Conservation (phyloP, 2,888 invertebrate species). For the Helicoverpa assulta region DNA sequence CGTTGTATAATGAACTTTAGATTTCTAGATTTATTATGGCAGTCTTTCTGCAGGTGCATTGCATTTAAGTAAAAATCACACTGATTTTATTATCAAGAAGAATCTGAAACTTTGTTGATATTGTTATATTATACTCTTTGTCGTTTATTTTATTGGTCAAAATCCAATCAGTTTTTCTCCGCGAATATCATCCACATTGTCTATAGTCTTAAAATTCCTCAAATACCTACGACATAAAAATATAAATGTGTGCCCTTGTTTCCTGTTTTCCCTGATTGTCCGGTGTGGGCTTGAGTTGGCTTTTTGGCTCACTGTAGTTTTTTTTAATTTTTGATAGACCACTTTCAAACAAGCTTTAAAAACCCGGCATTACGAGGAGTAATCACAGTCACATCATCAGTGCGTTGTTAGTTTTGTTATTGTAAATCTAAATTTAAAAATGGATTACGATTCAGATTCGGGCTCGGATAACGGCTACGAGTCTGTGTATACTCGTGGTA, state of each 20-base stretch:
- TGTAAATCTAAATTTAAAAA: slow-evolving; percentile 13
- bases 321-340: neutral
- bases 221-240: neutral
- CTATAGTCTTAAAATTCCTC: slow-evolving; percentile 46
- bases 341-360: neutral
- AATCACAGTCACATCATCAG: neutral
- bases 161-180: neutral
- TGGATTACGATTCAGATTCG: slow-evolving; percentile 52
- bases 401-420: neutral
- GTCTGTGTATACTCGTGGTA: slow-evolving; percentile 40
- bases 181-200: slow-evolving; percentile 21
- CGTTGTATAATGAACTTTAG: too few species aligned
- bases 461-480: slow-evolving; percentile 66
- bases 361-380: neutral
- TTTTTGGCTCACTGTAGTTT: neutral
- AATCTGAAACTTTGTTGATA: too few species aligned
- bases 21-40: too few species aligned
- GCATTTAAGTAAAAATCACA: too few species aligned
- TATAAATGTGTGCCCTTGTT: neutral
- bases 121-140: too few species aligned
- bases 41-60: too few species aligned
- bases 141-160: neutral
- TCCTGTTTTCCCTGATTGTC: neutral
- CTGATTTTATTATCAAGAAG: too few species aligned
- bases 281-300: neutral